A percentile compares a stretch with the other conserved stretches of the same genome.
Evolutionary conservation across 2,888 invertebrate genomes (phyloP).

Genomic region (Trissolcus japonicus): DNA sequence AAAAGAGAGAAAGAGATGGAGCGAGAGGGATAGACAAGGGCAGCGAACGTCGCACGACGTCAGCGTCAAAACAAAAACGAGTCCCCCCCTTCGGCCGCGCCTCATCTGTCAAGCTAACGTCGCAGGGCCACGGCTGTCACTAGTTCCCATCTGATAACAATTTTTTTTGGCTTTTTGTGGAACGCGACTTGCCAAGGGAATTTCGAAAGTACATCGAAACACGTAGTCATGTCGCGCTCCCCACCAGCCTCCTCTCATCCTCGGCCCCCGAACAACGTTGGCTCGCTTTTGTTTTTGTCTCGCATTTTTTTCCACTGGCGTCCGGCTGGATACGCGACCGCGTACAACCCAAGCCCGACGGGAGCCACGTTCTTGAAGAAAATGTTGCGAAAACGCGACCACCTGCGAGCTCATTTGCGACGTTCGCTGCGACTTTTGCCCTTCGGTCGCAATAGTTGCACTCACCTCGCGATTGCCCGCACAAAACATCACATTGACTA

Average conservation of each 20-base stretch:
- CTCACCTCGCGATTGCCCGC: conserved; percentile 73
- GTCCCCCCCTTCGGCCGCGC: no score
- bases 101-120: neutral
- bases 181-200: no score
- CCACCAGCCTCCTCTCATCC: conserved; percentile 24
- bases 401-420: conserved; percentile 26
- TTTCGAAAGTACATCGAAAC: conserved; percentile 36
- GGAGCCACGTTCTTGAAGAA: neutral
- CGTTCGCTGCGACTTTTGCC: neutral
- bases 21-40: no score
- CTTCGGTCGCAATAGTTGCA: conserved; percentile 23
- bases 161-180: neutral
- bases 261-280: neutral
- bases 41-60: no score
- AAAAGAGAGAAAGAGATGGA: neutral
- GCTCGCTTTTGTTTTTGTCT: neutral
- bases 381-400: conserved; percentile 13
- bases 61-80: no score
- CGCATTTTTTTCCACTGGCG: neutral
- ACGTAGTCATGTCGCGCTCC: conserved; percentile 30
- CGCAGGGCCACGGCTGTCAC: neutral
- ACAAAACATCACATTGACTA: conserved; percentile 75
- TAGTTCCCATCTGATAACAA: neutral
- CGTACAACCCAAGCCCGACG: neutral
- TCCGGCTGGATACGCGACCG: neutral